Percentiles rank a stretch among this genome's conserved stretches.
Conservation (phyloP, 2,888 invertebrate genomes). For the Poecilus cupreus region DNA sequence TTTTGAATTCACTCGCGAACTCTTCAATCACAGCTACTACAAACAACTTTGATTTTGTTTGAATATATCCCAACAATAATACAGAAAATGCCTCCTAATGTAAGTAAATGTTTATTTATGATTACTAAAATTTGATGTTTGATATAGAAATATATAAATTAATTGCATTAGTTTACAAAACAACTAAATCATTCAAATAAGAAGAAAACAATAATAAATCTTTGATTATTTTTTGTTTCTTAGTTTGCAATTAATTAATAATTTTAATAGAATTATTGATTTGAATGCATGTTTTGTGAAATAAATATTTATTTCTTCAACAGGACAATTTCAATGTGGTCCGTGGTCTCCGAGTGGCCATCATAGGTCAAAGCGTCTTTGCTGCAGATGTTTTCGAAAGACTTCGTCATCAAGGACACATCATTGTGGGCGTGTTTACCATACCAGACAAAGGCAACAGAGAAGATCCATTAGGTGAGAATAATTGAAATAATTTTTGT, state of each 20-base stretch:
- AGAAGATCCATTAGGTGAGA: slow-evolving; percentile 92
- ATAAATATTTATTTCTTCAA: neutral
- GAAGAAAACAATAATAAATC: neutral
- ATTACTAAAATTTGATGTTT: neutral
- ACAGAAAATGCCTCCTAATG: slow-evolving; percentile 45
- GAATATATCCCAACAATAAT: neutral
- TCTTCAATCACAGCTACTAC: neutral
- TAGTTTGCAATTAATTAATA: no score
- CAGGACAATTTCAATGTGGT: slow-evolving; percentile 48
- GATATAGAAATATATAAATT: neutral
- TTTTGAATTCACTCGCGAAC: neutral
- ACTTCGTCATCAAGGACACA: slow-evolving; percentile 85
- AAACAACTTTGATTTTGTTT: neutral
- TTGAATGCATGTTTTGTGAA: no score
- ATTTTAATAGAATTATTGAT: no score
- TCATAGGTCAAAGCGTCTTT: slow-evolving; percentile 97
- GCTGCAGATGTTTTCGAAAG: slow-evolving; percentile 95
- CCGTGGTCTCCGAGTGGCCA: slow-evolving; percentile 82
- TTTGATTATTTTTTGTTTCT: no score
- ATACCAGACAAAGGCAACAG: slow-evolving; percentile 91
- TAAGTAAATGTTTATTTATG: slow-evolving; percentile 35
- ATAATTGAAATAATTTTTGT: no score
- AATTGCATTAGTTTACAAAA: no score
- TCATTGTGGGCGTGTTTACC: slow-evolving; percentile 96
- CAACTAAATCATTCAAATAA: slow-evolving; percentile 1